Conservation (phyloP, 2,888 invertebrate genomes). For the Aphidoletes aphidimyza region DNA sequence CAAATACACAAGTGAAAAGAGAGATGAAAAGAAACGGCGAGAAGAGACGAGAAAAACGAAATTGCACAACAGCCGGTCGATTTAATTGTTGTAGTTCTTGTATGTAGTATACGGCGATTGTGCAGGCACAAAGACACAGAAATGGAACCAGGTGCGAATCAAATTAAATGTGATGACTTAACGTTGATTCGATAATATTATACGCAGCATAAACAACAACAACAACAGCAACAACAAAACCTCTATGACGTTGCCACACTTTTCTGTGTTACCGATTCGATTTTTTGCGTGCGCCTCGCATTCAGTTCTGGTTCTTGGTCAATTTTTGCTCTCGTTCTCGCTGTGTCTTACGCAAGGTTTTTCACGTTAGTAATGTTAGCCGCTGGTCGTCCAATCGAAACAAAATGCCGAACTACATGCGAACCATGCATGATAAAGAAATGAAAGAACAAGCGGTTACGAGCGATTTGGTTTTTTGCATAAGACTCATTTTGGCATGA, state of each 20-base stretch:
- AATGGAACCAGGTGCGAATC: constrained; percentile 29
- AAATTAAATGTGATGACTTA: constrained; percentile 39
- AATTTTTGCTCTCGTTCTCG: neutral
- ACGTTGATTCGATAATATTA: constrained; percentile 42
- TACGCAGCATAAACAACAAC: neutral
- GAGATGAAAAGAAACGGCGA: neutral
- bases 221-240: too few relatives aligned
- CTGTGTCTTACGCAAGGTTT: constrained; percentile 19
- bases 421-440: too few relatives aligned
- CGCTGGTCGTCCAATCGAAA: neutral
- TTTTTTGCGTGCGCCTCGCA: neutral
- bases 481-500: too few relatives aligned
- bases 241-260: constrained; percentile 18
- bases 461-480: too few relatives aligned
- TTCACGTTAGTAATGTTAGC: neutral
- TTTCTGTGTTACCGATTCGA: neutral
- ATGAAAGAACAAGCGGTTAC: too few relatives aligned
- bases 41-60: neutral
- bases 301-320: neutral
- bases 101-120: neutral
- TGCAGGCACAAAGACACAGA: constrained; percentile 41
- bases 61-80: constrained; percentile 49
- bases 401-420: too few relatives aligned
- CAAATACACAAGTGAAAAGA: neutral
- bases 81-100: constrained; percentile 22